Evolutionary conservation across 2,888 invertebrate species (phyloP).

Genomic region (Leptarthrus brevirostris): DNA sequence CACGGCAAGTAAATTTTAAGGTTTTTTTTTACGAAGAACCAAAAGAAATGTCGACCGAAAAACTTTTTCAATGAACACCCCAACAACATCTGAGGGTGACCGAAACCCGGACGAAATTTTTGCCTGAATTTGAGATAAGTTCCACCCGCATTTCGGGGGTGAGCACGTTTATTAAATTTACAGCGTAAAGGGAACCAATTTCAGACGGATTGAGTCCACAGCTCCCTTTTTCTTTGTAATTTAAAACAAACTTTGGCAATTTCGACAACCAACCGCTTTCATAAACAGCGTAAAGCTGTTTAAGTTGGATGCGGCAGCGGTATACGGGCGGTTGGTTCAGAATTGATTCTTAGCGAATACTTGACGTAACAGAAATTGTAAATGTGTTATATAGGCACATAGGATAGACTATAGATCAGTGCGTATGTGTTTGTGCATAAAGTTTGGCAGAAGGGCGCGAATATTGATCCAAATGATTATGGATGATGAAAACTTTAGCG

Average conservation of each 20-base stretch:
- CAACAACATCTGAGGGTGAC: slow-evolving; percentile 31
- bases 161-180: slow-evolving; percentile 42
- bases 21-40: background rate
- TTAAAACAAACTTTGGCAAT: slow-evolving; percentile 46
- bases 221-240: slow-evolving; percentile 26
- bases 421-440: too few relatives aligned
- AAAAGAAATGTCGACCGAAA: slow-evolving; percentile 30
- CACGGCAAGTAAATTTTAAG: slow-evolving; percentile 16
- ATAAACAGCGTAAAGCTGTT: slow-evolving; percentile 45
- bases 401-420: too few relatives aligned
- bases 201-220: slow-evolving; percentile 41
- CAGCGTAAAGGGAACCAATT: slow-evolving; percentile 40
- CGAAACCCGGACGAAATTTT: slow-evolving; percentile 4
- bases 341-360: background rate
- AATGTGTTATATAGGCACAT: too few relatives aligned
- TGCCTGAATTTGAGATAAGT: background rate
- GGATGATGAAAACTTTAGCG: slow-evolving; percentile 40
- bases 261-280: slow-evolving; percentile 37
- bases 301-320: background rate
- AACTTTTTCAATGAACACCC: slow-evolving; percentile 47
- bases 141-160: background rate
- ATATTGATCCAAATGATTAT: slow-evolving; percentile 47
- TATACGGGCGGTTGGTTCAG: background rate
- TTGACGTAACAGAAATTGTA: too few relatives aligned
- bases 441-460: background rate